Percentiles rank a stretch among this genome's conserved stretches.
Evolutionary conservation across 2,797 vertebrate genomes (phyloP).

Genomic region (Alauda arvensis): DNA sequence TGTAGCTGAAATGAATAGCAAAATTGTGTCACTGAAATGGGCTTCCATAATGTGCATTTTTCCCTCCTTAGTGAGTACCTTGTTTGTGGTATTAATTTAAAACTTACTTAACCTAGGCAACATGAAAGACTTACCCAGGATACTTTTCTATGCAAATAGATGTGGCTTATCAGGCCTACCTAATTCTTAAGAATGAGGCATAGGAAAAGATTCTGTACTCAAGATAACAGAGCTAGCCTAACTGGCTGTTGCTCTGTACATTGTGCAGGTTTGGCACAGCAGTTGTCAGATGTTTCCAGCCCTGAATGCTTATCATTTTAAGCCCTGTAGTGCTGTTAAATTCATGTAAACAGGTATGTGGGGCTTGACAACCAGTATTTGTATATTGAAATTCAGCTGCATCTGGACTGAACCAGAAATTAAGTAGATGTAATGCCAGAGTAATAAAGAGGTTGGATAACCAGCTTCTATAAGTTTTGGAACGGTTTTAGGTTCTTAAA

Average conservation of each 20-base stretch:
- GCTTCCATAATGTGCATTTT: background rate
- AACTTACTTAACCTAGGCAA: background rate
- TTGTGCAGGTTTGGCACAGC: background rate
- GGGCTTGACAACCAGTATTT: background rate
- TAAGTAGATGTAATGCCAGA: background rate
- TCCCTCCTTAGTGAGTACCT: background rate
- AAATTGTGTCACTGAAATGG: background rate
- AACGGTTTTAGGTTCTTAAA: background rate
- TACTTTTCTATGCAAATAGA: background rate
- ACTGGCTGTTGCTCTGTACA: background rate
- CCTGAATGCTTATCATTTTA: background rate
- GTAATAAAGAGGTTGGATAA: background rate
- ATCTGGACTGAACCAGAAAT: background rate
- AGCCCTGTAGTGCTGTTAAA: background rate
- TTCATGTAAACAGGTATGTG: background rate
- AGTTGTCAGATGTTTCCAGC: background rate
- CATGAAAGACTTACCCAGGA: background rate
- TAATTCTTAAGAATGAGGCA: background rate
- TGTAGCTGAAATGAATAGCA: background rate
- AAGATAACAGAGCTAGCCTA: background rate
- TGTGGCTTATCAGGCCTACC: background rate
- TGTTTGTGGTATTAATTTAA: background rate
- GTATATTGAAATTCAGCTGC: background rate
- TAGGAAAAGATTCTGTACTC: background rate
- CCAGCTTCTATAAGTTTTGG: background rate